phyloP scores from a whole-genome alignment of 2,797 vertebrate genomes.

The Okamejei kenojei region DNA sequence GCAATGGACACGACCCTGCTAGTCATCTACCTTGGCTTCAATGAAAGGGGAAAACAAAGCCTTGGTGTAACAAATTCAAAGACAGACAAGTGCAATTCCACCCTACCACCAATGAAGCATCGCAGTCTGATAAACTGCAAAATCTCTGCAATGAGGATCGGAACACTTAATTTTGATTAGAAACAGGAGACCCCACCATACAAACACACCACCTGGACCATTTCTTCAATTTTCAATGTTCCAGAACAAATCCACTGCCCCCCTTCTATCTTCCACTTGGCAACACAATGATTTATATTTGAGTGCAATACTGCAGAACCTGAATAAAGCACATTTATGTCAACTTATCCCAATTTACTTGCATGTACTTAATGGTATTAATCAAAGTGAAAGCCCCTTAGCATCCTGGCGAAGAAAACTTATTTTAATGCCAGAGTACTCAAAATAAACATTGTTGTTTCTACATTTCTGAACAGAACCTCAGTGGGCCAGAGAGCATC shows the following conservation, averaged over 20 bases:
- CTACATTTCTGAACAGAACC: too few species aligned
- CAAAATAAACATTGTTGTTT: neutral
- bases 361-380: neutral
- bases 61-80: too few species aligned
- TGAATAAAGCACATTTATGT: too few species aligned
- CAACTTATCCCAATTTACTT: too few species aligned
- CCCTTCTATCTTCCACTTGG: too few species aligned
- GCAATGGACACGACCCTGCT: neutral
- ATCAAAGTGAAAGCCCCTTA: neutral
- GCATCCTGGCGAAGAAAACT: neutral
- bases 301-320: too few species aligned
- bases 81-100: too few species aligned
- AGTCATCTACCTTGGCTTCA: neutral
- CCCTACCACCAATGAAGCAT: too few species aligned
- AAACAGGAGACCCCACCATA: neutral
- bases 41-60: neutral
- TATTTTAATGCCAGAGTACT: neutral
- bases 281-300: too few species aligned
- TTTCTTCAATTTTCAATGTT: neutral
- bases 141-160: too few species aligned
- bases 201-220: neutral
- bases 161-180: neutral
- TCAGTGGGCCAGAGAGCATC: too few species aligned
- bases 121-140: too few species aligned
- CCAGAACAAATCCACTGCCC: neutral